These are phyloP conservation scores for Thymallus thymallus DNA, from an alignment of 2,113 vertebrate species.

Conservation along the genomic window DNA sequence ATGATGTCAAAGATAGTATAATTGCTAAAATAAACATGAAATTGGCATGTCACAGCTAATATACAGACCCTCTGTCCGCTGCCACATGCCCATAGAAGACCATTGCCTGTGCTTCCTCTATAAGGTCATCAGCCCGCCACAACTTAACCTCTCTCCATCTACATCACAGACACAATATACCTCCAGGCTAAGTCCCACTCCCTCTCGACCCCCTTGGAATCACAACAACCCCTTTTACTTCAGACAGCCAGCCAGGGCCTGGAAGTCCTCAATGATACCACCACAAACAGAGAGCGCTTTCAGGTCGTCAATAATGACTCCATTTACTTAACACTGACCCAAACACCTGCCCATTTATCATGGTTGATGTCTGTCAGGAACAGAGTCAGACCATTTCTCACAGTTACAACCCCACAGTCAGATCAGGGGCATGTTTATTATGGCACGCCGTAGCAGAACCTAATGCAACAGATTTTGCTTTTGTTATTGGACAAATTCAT, in stretches of 20 bases:
- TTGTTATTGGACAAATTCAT: too few species aligned
- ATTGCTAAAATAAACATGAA: background rate
- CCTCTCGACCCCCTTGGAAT: conserved; percentile 32
- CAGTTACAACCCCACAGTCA: conserved; percentile 10
- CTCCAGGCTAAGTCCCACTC: conserved; percentile 46
- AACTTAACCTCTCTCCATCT: conserved; percentile 35
- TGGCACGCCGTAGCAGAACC: too few species aligned
- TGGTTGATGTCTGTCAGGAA: conserved; percentile 50
- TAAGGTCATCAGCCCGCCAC: conserved; percentile 49
- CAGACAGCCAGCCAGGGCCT: conserved; percentile 32
- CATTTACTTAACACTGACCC: conserved; percentile 67
- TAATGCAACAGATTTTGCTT: too few species aligned
- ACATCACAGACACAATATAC: conserved; percentile 23
- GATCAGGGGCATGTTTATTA: too few species aligned
- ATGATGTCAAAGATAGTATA: background rate
- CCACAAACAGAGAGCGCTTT: conserved; percentile 47
- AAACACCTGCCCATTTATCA: conserved; percentile 67
- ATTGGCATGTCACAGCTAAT: background rate
- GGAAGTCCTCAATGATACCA: conserved; percentile 57
- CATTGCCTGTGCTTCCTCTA: background rate
- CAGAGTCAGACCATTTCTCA: conserved; percentile 52
- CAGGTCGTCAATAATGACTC: conserved; percentile 68
- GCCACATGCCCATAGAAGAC: conserved; percentile 3
- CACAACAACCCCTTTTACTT: conserved; percentile 50
- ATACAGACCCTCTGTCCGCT: conserved; percentile 3